Evolutionary conservation across 1,140 invertebrate genomes (phyloP), one percentile per base, ranked within the genome.

Genomic region (Drosophila pectinifera): DNA sequence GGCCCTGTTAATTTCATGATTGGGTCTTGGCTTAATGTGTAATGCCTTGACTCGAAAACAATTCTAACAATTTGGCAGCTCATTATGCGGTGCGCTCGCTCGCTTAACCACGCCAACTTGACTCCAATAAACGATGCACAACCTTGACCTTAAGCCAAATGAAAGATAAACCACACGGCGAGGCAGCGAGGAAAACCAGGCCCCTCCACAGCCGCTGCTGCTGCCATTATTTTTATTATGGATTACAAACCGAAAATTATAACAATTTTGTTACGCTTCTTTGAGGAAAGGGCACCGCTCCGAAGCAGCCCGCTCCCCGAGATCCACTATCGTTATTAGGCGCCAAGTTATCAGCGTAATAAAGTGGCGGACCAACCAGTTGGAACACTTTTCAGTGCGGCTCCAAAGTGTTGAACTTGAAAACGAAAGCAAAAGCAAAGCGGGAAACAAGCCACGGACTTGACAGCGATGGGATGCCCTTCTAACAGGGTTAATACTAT

Each of bases 211-310:
- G 24, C 51, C 56, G 39, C 36, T 34, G 41, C 43, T 24, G 26
- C 48, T 61, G 42, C 54, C 41, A 69, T 85, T 73, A 55, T 78
- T 78, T 74, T 82, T 80, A 72, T 72, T 81, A 80, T 65, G 78
- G 78, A 73, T 81, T 83, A 84, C 75, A 73, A 76, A 68, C 79
- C 59, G 63, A 62, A 84, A 89, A 89, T 89, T 80, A 84, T 89
- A 89, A 89, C 85, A 89, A 84, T 89, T 89, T 80, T 80, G 84
- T 84, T 89, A 84, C 85, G 85, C 85, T 89, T 89, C 84, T 89
- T 84, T 89, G 69, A 80, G 77, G 80, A 84, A 89, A 80, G 59
- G 74, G 80, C 80, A 53, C 58, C 48, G 24, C 55, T 51, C 45
- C 18, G 13, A 18, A 8, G 31, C 22, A 20, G 16, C 45, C 20